Evolutionary conservation across 2,888 invertebrate genomes (phyloP).

Genomic region (Drosophila mettleri): DNA sequence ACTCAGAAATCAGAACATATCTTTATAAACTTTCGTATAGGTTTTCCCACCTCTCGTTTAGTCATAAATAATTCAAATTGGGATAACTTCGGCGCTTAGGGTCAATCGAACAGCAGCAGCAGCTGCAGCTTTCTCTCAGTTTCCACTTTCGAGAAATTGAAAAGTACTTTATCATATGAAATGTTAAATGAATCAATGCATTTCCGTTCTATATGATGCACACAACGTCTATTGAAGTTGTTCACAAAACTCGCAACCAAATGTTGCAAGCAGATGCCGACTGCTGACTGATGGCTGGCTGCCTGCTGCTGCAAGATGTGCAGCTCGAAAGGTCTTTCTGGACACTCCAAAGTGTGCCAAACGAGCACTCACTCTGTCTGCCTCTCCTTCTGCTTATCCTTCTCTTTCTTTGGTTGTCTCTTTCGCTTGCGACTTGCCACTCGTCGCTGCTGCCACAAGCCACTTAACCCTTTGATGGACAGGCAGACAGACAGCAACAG

Average conservation of each 20-base stretch:
- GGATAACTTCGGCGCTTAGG: not conserved
- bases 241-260: constrained; percentile 24
- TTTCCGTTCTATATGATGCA: constrained; percentile 3
- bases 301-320: constrained; percentile 28
- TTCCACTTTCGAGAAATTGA: not conserved
- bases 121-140: not conserved
- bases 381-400: not conserved
- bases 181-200: constrained; percentile 28
- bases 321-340: constrained; percentile 40
- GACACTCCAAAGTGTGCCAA: constrained; percentile 43
- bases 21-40: not conserved
- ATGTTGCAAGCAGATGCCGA: constrained; percentile 14
- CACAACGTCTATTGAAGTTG: not conserved
- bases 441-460: constrained; percentile 58
- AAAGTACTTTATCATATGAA: constrained; percentile 11
- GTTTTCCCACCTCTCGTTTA: not conserved
- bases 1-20: not conserved
- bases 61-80: not conserved
- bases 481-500: constrained; percentile 53
- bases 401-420: not conserved
- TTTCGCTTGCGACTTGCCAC: constrained; percentile 15
- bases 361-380: constrained; percentile 31
- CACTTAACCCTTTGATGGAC: constrained; percentile 75
- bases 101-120: not conserved
- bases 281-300: constrained; percentile 8